These are phyloP conservation scores for Fragum whitleyi DNA, from an alignment of 2,888 invertebrate genomes.

Conservation along the genomic window DNA sequence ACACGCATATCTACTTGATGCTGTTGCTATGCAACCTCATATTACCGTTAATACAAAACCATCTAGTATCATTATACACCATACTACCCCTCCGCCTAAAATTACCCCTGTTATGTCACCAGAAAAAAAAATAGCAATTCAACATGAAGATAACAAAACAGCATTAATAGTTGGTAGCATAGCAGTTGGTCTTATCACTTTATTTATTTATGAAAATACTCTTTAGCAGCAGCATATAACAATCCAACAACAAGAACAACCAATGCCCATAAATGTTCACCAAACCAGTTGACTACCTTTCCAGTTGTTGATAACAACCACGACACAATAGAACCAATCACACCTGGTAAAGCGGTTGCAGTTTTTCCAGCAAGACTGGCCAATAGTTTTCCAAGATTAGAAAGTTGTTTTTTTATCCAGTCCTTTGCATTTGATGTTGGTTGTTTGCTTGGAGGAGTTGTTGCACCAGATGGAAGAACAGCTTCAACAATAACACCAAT, in stretches of 20 bases:
- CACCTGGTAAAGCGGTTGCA: slow-evolving; percentile 37
- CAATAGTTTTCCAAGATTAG: slow-evolving; percentile 34
- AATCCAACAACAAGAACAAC: slow-evolving; percentile 22
- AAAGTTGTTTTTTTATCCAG: slow-evolving; percentile 49
- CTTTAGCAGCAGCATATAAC: slow-evolving; percentile 27
- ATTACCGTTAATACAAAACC: slow-evolving; percentile 1
- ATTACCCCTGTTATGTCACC: neutral
- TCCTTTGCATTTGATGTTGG: slow-evolving; percentile 30
- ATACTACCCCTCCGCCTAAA: neutral
- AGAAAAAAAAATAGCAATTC: slow-evolving; percentile 16
- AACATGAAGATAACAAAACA: slow-evolving; percentile 27
- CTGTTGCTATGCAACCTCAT: slow-evolving; percentile 14
- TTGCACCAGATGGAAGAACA: slow-evolving; percentile 33
- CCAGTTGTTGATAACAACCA: slow-evolving; percentile 43
- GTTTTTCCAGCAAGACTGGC: slow-evolving; percentile 44
- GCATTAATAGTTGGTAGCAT: slow-evolving; percentile 33
- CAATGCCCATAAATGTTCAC: slow-evolving; percentile 44
- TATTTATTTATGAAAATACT: slow-evolving; percentile 28
- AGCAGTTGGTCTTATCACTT: slow-evolving; percentile 24
- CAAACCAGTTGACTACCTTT: slow-evolving; percentile 51
- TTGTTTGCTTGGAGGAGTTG: slow-evolving; percentile 6
- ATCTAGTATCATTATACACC: neutral
- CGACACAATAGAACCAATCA: slow-evolving; percentile 46
- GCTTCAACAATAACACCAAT: slow-evolving; percentile 47
- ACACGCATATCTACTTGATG: slow-evolving; percentile 6